Base-by-base conservation (phyloP, 2,113 vertebrate genomes). In the Balaenoptera acutorostrata region DNA sequence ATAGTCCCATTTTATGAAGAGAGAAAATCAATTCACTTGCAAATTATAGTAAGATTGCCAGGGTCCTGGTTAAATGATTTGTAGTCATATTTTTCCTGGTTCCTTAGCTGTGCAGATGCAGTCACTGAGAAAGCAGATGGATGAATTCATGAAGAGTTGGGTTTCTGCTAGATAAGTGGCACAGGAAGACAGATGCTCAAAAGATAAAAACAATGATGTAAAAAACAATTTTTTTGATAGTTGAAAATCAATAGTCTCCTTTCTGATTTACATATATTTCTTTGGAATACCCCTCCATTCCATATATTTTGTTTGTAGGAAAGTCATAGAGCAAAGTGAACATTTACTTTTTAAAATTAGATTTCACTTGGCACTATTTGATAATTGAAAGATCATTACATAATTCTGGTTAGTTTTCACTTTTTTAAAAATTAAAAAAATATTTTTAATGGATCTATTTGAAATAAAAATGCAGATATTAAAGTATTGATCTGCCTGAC, bases 341-440 rank as follows among this genome's bases (percentile, higher is more conserved):
- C 52, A 78, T 36, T 90, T 90, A 52, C 41, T 72, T 31, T 93
- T 39, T 25, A 87, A 90, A 83, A 36, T 80, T 44, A 68, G 13
- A 64, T 66, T 93, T 31, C 4, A 52, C 3, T 81, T 74, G 59
- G 1, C 29, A 59, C 10, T 29, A 25, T 33, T 88, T 89, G 36
- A 49, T 69, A 63, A 13, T 46, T 88, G n/a, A 84, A 11, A 95
- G 13, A 33, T 84, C 17, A 92, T 18, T 88, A 52, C 1, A 80
- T 75, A n/a, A 61, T 74, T 93, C 21, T 69, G 27, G 23, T 72
- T 85, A 80, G 2, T 4, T 77, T 83, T 85, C 64, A 36, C 9
- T 52, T 84, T 95, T 87, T 83, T 11, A 39, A 77, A 90, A 84
- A 86, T 88, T 69, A 91, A 85, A 95, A 82, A 46, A 81, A 21